Base-by-base conservation (phyloP, 30 jellyfish, hydroid and myxozoan species). In the Hydractinia symbiolongicarpus region DNA sequence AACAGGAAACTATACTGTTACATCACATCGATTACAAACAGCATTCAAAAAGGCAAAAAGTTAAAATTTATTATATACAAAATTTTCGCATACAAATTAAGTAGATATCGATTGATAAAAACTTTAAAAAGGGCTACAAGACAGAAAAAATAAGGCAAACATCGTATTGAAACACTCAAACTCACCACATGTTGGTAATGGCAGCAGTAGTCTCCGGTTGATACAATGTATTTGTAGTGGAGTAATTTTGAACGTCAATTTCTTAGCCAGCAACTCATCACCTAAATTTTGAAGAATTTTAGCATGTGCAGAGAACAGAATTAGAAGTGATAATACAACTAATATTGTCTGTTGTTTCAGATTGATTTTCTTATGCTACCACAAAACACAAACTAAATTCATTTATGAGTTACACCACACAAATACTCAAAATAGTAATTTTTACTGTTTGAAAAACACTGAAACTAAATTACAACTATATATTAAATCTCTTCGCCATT, bases 141-240 rank as follows among this genome's bases (percentile, higher is more conserved):
- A 60, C 19, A 60, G n/a, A 60, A 13, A n/a, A 30, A 30, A 30
- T 30, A 30, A 30, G 44, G 44, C 44, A 30, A 30, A 30, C 2
- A 30, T 30, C 44, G 44, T 30, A 30, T 30, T 30, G 44, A 30
- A 30, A 30, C 44, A 30, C 44, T 30, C 44, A 60, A 44, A 50
- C 94, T 73, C 73, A 90, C 97, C 97, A 73, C 95, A 85, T 8
- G 94, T 70, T 53, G 95, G 93, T 44, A 84, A 61, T 8, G 97
- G 97, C 19, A 90, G 79, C 85, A 74, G 55, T 61, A 86, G 77
- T 73, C 97, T 72, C 67, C 94, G 75, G 57, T 90, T 90, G 90
- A 90, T 85, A 82, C 96, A 86, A 61, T 90, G 96, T 55, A 90
- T 67, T 76, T 90, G 97, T 54, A 90, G 66, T 40, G 95, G 95